These are phyloP conservation scores for Cyanoramphus novaezelandiae DNA, from an alignment of 2,113 vertebrate genomes.

Conservation along the genomic window DNA sequence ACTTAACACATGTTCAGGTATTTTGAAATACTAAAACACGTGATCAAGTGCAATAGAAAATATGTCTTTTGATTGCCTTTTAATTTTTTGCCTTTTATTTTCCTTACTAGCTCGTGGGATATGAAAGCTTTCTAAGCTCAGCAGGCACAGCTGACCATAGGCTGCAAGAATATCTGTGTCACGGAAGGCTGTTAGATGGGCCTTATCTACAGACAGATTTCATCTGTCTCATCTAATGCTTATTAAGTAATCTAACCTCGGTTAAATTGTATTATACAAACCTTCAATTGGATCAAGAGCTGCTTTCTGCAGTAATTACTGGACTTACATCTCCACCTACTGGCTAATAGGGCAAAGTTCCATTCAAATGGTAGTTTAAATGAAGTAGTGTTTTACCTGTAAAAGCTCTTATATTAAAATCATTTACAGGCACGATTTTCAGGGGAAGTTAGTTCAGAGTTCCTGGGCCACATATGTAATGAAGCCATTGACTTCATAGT, in stretches of 20 bases:
- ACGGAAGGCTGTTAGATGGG: neutral
- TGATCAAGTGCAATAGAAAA: neutral
- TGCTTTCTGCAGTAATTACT: neutral
- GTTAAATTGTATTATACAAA: neutral
- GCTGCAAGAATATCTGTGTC: neutral
- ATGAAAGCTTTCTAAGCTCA: neutral
- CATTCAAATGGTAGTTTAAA: neutral
- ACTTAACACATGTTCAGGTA: neutral
- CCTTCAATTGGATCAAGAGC: neutral
- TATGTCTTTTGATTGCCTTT: neutral
- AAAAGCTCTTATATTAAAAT: neutral
- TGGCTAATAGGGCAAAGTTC: conserved; percentile 22
- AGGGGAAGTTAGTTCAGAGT: neutral
- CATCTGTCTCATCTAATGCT: conserved; percentile 48
- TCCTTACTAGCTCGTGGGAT: neutral
- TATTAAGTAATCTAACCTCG: conserved; percentile 37
- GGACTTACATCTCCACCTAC: conserved; percentile 70
- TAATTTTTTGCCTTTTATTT: neutral
- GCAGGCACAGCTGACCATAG: neutral
- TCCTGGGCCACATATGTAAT: neutral
- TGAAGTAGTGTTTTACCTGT: neutral
- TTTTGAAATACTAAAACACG: neutral
- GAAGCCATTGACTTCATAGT: neutral
- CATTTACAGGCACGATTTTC: neutral
- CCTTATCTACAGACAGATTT: conserved; percentile 19